Base-by-base conservation (phyloP, 1,140 invertebrate species). In the Saccostrea glomerata region DNA sequence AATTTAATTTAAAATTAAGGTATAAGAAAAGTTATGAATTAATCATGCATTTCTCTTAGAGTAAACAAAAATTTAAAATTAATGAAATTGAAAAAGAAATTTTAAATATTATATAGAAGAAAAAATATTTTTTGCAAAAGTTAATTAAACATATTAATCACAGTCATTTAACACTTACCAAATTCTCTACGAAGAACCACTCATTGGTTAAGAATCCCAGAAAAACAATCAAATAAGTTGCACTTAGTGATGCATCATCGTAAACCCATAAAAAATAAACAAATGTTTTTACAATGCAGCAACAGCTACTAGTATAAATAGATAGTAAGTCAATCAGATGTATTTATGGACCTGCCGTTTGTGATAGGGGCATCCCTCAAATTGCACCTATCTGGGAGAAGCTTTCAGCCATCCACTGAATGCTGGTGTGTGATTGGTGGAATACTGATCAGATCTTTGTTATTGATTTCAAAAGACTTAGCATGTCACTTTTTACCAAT, bases 321-420 rank as follows among this genome's bases (percentile, higher is more conserved):
- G 70, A 30, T 25, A 77, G 70, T 36, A 77, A 77, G 25, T 77
- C 70, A 77, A 77, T 77, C 70, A 77, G 70, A 77, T 77, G 25
- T 77, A 77, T 77, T 77, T 77, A 77, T 77, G 70, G 70, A 77
- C 70, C 23, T 25, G n/a, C 70, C 15, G 23, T 25, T 77, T 77
- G 23, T 77, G 70, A 77, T 77, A 77, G 70, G 58, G 70, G 70
- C 70, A 77, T 77, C 70, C 70, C 70, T 77, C 30, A 77, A 30
- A 77, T 77, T 77, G 70, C 70, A 77, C 70, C 70, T 77, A 77
- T 77, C 70, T 11, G 70, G 36, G 70, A 77, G 70, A 77, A 77
- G 70, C 70, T 77, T 77, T 77, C 25, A 77, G 70, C 70, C 30
- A 23, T 23, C 70, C 15, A 77, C 25, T 77, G 30, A 77, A 77